phyloP scores from a whole-genome alignment of 1,140 invertebrate genomes.

The Brachionus calyciflorus region DNA sequence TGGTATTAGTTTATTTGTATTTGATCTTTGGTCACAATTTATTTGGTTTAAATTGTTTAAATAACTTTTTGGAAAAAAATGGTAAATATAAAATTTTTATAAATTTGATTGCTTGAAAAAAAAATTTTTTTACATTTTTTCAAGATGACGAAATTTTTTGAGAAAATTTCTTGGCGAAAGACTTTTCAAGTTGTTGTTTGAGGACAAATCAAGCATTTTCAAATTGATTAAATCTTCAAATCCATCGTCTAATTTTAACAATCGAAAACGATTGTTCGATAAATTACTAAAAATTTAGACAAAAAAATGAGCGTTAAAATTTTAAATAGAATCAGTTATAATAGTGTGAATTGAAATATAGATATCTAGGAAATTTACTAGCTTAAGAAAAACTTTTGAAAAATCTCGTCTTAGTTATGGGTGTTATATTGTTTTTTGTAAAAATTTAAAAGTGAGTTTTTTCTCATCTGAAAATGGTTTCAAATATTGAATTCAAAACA shows the following conservation, averaged over 20 bases:
- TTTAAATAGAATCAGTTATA: no score
- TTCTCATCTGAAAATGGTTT: no score
- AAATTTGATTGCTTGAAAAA: not conserved
- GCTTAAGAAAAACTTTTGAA: no score
- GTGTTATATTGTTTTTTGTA: no score
- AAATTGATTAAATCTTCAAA: conserved; percentile 41
- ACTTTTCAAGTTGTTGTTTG: conserved; percentile 23
- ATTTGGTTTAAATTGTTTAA: conserved; percentile 31
- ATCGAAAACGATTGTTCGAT: conserved; percentile 34
- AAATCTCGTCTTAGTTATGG: no score
- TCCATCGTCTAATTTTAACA: conserved; percentile 14
- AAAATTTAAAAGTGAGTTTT: no score
- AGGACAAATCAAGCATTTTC: not conserved
- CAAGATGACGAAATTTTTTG: conserved; percentile 24
- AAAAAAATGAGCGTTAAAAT: not conserved
- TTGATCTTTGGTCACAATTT: conserved; percentile 10
- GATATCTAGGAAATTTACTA: no score
- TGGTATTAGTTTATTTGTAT: conserved; percentile 6
- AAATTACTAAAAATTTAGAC: conserved; percentile 5
- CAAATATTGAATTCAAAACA: no score
- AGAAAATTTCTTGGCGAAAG: conserved; percentile 32
- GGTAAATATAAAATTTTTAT: not conserved
- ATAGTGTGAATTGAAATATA: no score
- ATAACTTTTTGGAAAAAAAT: not conserved
- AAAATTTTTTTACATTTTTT: conserved; percentile 24